phyloP scores from a whole-genome alignment of 2,888 invertebrate genomes.

The Dicyrtoma fusca region DNA sequence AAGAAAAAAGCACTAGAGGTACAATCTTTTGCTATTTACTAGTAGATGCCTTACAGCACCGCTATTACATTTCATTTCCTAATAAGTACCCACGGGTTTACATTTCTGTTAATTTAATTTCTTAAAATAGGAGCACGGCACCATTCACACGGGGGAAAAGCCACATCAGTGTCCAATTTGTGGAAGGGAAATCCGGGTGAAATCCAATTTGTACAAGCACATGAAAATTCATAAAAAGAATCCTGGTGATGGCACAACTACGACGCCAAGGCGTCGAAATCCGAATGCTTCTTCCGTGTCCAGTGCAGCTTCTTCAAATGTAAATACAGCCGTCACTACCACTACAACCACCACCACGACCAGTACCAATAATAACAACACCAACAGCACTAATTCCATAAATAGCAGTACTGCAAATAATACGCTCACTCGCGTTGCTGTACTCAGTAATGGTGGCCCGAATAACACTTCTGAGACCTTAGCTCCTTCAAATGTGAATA shows the following conservation, averaged over 20 bases:
- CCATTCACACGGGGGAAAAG: slow-evolving; percentile 53
- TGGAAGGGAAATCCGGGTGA: slow-evolving; percentile 52
- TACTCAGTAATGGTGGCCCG: background rate
- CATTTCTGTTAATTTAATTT: too few species aligned
- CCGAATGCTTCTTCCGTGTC: background rate
- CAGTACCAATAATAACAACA: too few species aligned
- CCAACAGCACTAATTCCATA: too few species aligned
- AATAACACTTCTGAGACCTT: background rate
- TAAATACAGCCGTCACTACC: background rate
- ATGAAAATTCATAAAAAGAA: slow-evolving; percentile 55
- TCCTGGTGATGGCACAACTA: background rate
- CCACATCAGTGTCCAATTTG: slow-evolving; percentile 52
- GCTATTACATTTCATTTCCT: too few species aligned
- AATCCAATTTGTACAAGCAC: slow-evolving; percentile 56
- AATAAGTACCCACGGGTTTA: too few species aligned
- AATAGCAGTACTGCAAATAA: background rate
- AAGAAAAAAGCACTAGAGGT: slow-evolving; percentile 54
- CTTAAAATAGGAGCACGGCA: slow-evolving; percentile 53
- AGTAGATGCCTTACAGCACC: too few species aligned
- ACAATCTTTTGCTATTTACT: too few species aligned
- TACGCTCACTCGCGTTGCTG: background rate
- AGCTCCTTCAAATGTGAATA: background rate
- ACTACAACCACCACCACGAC: too few species aligned
- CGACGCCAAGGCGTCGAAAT: background rate
- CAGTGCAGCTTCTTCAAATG: too few species aligned